These are phyloP conservation scores for Melanotaenia trifasciata DNA, from an alignment of 2,797 vertebrate species.

Conservation along the genomic window DNA sequence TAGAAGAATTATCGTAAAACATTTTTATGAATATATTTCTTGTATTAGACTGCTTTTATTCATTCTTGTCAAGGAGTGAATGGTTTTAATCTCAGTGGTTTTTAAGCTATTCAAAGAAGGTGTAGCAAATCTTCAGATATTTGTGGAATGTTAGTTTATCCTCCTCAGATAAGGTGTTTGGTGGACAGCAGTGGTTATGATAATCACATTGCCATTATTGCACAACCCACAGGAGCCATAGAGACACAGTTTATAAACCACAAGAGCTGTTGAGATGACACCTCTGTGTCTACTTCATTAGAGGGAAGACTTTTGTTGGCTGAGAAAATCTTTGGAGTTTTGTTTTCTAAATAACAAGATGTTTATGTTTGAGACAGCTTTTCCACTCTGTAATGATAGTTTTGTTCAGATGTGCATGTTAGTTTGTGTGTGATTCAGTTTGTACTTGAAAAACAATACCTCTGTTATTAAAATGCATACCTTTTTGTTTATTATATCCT, in stretches of 20 bases:
- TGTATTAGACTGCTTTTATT: background rate
- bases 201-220: constrained; percentile 63
- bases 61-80: constrained; percentile 1
- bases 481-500: constrained; percentile 42
- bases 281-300: constrained; percentile 49
- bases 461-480: constrained; percentile 1
- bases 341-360: constrained; percentile 41
- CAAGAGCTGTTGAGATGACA: constrained; percentile 55
- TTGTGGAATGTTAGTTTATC: constrained; percentile 59
- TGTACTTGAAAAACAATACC: constrained; percentile 15
- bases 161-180: constrained; percentile 41
- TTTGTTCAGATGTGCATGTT: constrained; percentile 39
- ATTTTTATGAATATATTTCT: background rate
- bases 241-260: constrained; percentile 58
- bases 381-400: constrained; percentile 39
- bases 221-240: constrained; percentile 61
- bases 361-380: constrained; percentile 33
- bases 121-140: constrained; percentile 46
- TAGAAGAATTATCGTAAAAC: background rate
- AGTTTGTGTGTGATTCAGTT: constrained; percentile 18
- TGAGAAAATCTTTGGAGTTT: constrained; percentile 55
- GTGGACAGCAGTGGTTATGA: constrained; percentile 61
- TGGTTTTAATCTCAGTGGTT: constrained; percentile 19
- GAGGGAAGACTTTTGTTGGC: constrained; percentile 52
- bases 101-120: constrained; percentile 30